phyloP scores from a whole-genome alignment of 1,140 invertebrate genomes.

The Drosophila tani region DNA sequence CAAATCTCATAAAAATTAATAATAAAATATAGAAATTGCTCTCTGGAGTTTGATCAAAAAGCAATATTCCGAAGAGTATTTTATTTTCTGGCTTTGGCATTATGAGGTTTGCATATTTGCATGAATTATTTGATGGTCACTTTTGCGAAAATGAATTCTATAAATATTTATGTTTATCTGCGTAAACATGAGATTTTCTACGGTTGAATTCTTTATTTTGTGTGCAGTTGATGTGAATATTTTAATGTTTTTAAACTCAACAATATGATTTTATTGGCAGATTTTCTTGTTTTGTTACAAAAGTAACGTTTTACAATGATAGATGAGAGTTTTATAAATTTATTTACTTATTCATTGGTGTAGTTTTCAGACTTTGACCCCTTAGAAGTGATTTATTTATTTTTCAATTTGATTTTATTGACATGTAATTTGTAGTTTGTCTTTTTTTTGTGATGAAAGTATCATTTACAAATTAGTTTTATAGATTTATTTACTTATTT shows the following conservation, averaged over 20 bases:
- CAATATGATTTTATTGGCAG: conserved; percentile 10
- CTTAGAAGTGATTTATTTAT: conserved; percentile 3
- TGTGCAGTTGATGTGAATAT: conserved; percentile 6
- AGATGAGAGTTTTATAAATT: background rate
- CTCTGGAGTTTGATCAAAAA: conserved; percentile 28
- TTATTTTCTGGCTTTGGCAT: conserved; percentile 33
- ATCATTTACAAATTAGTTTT: too few relatives aligned
- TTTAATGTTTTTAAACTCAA: conserved; percentile 15
- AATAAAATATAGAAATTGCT: conserved; percentile 42
- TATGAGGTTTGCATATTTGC: conserved; percentile 26
- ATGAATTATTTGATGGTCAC: conserved; percentile 44
- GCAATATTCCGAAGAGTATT: conserved; percentile 30
- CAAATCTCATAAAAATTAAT: conserved; percentile 54
- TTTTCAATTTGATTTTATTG: conserved; percentile 6
- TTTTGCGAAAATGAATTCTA: conserved; percentile 25
- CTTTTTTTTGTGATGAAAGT: background rate
- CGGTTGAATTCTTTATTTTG: conserved; percentile 8
- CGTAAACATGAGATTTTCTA: conserved; percentile 26
- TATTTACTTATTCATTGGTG: background rate
- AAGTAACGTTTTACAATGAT: background rate
- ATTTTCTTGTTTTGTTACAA: conserved; percentile 6
- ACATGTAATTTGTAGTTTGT: background rate
- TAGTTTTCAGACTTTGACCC: conserved; percentile 25
- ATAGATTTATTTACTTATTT: background rate
- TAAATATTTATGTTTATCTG: conserved; percentile 37